These are phyloP conservation scores for Cydia fagiglandana DNA, from an alignment of 1,140 invertebrate genomes.

Conservation along the genomic window DNA sequence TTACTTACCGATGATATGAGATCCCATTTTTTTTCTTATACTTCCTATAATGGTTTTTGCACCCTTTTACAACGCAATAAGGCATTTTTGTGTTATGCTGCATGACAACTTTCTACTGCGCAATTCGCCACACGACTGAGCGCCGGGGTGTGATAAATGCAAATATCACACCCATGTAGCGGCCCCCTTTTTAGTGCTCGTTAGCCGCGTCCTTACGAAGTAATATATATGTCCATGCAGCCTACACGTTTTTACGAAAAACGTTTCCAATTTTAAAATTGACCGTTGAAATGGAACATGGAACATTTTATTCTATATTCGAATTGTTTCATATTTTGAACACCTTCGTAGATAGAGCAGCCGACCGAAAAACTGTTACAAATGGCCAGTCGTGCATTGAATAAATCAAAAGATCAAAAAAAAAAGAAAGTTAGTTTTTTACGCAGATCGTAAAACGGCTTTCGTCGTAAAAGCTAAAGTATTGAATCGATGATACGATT, in stretches of 20 bases:
- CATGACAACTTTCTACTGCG: no score
- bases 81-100: no score
- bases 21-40: no score
- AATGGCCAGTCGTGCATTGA: slow-evolving; percentile 24
- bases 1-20: no score
- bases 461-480: slow-evolving; percentile 11
- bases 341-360: slow-evolving; percentile 15
- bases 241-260: neutral
- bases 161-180: no score
- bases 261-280: neutral
- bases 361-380: slow-evolving; percentile 12
- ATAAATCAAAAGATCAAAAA: slow-evolving; percentile 30
- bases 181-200: no score
- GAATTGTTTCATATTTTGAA: slow-evolving; percentile 24
- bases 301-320: slow-evolving; percentile 15
- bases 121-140: no score
- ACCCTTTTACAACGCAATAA: no score
- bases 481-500: slow-evolving; percentile 5
- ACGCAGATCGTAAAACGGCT: slow-evolving; percentile 14
- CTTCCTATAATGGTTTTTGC: no score
- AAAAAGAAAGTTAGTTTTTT: slow-evolving; percentile 12
- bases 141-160: no score
- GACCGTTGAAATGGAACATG: neutral
- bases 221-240: no score
- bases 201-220: no score